Conservation (phyloP, 37 sponge, comb jelly and placozoan species). For the Halichondria panicea region DNA sequence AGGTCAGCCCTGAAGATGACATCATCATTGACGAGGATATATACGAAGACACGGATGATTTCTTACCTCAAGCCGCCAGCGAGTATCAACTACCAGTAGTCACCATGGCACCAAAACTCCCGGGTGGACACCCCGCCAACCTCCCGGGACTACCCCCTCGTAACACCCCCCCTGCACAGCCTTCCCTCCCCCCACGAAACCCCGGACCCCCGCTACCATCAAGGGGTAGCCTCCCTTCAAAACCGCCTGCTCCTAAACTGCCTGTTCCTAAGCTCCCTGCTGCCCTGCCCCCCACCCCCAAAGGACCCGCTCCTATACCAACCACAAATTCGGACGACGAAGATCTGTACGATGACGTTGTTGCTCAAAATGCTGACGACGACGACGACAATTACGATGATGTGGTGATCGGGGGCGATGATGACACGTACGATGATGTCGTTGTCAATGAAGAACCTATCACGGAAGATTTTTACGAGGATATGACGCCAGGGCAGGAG, state of each 20-base stretch:
- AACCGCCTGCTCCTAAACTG: background rate
- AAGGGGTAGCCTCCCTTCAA: slow-evolving; percentile 14
- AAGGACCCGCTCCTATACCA: background rate
- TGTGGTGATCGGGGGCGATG: slow-evolving; percentile 23
- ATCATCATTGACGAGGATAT: slow-evolving; percentile 53
- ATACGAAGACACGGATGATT: slow-evolving; percentile 71
- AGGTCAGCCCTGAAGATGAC: slow-evolving; percentile 13
- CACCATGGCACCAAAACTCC: slow-evolving; percentile 6
- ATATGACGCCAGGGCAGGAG: slow-evolving; percentile 20
- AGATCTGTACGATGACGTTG: slow-evolving; percentile 26
- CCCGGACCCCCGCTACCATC: background rate
- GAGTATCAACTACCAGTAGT: background rate
- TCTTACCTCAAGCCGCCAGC: background rate
- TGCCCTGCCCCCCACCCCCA: background rate
- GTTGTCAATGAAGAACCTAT: background rate
- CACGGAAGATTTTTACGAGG: slow-evolving; percentile 42
- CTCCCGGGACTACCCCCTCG: slow-evolving; percentile 15
- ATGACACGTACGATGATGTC: slow-evolving; percentile 46
- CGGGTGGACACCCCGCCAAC: background rate
- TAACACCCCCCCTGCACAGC: background rate
- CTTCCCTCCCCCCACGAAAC: slow-evolving; percentile 43
- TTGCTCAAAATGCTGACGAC: background rate
- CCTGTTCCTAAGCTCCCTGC: background rate
- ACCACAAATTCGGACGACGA: slow-evolving; percentile 1
- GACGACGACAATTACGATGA: slow-evolving; percentile 47